phyloP scores from a whole-genome alignment of 2,888 invertebrate species.

The Sclerodermus sp. region DNA sequence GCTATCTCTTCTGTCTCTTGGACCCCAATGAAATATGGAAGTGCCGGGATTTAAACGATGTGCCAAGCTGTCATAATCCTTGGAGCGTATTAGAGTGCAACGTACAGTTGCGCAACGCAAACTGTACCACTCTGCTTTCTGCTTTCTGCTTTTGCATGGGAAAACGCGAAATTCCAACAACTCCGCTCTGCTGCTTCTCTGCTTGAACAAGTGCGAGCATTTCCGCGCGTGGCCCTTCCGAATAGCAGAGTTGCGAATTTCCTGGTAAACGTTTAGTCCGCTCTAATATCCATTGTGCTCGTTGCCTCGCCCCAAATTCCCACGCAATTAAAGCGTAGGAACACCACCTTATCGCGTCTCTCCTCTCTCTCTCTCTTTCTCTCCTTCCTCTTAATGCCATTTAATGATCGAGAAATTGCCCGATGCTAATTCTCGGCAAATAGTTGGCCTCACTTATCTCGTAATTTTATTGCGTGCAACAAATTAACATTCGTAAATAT shows the following conservation, averaged over 20 bases:
- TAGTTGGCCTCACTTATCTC: background rate
- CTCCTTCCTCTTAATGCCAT: too few species aligned
- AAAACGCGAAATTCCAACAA: constrained; percentile 36
- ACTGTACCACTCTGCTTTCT: constrained; percentile 16
- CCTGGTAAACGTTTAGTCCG: too few species aligned
- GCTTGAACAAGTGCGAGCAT: constrained; percentile 5
- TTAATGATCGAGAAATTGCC: constrained; percentile 15
- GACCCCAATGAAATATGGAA: constrained; percentile 3
- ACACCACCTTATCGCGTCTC: constrained; percentile 2
- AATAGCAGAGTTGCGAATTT: background rate
- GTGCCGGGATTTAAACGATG: constrained; percentile 22
- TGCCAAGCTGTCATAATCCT: constrained; percentile 35
- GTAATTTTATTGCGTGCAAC: too few species aligned
- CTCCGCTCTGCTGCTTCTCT: constrained; percentile 8
- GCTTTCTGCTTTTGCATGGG: constrained; percentile 27
- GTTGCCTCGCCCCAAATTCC: too few species aligned
- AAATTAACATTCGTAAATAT: too few species aligned
- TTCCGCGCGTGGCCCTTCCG: constrained; percentile 9
- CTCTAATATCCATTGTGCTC: constrained; percentile 6
- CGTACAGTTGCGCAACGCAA: constrained; percentile 32
- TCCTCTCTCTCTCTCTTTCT: constrained; percentile 3
- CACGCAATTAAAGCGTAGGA: too few species aligned
- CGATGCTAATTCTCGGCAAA: background rate
- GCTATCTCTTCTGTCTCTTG: background rate
- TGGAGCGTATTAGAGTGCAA: constrained; percentile 40